These are phyloP conservation scores for Siniperca obscura DNA, from an alignment of 2,797 vertebrate genomes.

Conservation along the genomic window DNA sequence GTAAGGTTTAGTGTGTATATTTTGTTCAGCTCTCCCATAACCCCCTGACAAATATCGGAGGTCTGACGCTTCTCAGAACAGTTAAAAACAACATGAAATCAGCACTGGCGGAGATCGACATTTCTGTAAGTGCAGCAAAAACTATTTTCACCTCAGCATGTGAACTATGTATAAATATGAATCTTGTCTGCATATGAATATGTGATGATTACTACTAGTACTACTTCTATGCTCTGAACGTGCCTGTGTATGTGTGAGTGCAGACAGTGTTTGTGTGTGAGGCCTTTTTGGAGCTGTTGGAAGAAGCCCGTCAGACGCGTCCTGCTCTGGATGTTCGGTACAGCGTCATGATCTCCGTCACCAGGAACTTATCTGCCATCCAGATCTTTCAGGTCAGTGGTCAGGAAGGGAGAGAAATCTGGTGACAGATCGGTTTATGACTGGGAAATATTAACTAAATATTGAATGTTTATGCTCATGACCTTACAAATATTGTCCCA, in stretches of 20 bases:
- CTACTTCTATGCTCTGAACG: background rate
- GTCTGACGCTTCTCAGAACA: slow-evolving; percentile 70
- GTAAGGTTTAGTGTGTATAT: background rate
- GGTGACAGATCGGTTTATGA: background rate
- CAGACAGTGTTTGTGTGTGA: slow-evolving; percentile 67
- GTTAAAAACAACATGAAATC: slow-evolving; percentile 80
- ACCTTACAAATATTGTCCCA: background rate
- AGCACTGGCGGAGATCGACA: slow-evolving; percentile 82
- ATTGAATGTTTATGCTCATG: background rate
- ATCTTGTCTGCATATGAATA: background rate
- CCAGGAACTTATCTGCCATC: slow-evolving; percentile 64
- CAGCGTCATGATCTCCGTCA: slow-evolving; percentile 54
- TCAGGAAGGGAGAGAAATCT: background rate
- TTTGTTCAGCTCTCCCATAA: slow-evolving; percentile 80
- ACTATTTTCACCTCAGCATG: background rate
- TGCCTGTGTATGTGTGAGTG: slow-evolving; percentile 7
- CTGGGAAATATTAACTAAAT: background rate
- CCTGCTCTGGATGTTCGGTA: slow-evolving; percentile 75
- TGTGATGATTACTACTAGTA: background rate
- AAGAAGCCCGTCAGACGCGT: slow-evolving; percentile 39
- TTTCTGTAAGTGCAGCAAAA: slow-evolving; percentile 81
- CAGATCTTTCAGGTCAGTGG: slow-evolving; percentile 76
- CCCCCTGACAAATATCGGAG: slow-evolving; percentile 78
- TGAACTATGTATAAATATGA: background rate
- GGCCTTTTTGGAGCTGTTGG: slow-evolving; percentile 76